Percentiles rank a stretch among this genome's conserved stretches.
phyloP scores from a whole-genome alignment of 2,113 vertebrate genomes.

The Catharus minimus region DNA sequence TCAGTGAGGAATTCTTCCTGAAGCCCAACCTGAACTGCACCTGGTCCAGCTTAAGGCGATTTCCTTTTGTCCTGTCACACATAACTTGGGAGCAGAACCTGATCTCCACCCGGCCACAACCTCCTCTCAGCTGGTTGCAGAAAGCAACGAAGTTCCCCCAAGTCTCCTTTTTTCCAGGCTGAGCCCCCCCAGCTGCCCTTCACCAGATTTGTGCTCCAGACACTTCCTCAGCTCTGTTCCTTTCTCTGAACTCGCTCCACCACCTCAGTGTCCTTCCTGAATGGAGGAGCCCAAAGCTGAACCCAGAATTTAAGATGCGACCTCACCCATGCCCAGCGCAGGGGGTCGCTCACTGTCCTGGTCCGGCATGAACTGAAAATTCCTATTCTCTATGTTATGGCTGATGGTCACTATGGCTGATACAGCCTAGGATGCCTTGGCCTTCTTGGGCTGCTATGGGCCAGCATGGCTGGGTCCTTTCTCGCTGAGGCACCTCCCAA shows the following conservation, averaged over 20 bases:
- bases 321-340: background rate
- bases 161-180: background rate
- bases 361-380: background rate
- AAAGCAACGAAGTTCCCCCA: background rate
- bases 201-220: background rate
- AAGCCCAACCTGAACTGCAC: background rate
- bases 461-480: background rate
- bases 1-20: background rate
- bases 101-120: background rate
- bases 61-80: background rate
- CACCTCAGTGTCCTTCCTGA: background rate
- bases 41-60: background rate
- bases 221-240: background rate
- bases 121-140: background rate
- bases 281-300: accelerated
- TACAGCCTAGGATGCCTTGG: background rate
- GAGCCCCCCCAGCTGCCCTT: background rate
- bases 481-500: background rate
- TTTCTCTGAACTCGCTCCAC: background rate
- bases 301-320: background rate
- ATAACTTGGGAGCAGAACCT: background rate
- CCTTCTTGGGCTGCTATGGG: background rate
- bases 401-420: no score
- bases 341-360: background rate
- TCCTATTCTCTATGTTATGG: no score